These are phyloP conservation scores for Drosophila mulleri DNA, from an alignment of 2,888 invertebrate genomes.

Conservation along the genomic window DNA sequence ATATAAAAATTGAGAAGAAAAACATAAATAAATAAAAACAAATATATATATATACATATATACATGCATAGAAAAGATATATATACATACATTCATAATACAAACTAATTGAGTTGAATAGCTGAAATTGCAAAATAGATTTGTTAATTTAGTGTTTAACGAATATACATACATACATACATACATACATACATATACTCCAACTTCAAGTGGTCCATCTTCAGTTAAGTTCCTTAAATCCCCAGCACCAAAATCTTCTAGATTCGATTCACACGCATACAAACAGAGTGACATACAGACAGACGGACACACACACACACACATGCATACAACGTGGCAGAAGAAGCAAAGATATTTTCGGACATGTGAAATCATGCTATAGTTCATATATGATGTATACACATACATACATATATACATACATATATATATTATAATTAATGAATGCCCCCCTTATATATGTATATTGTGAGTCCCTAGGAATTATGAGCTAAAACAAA, in stretches of 20 bases:
- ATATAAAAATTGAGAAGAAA: slow-evolving; percentile 20
- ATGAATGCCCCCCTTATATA: slow-evolving; percentile 35
- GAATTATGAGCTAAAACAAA: slow-evolving; percentile 39
- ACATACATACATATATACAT: not conserved
- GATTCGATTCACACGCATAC: not conserved
- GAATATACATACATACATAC: slow-evolving; percentile 24
- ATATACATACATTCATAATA: slow-evolving; percentile 43
- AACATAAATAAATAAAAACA: slow-evolving; percentile 19
- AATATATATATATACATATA: slow-evolving; percentile 12
- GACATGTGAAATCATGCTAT: slow-evolving; percentile 27
- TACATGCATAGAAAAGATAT: slow-evolving; percentile 17
- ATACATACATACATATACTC: slow-evolving; percentile 16
- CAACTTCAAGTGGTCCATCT: slow-evolving; percentile 24
- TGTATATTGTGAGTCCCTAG: slow-evolving; percentile 60
- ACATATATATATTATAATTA: slow-evolving; percentile 12
- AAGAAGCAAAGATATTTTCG: no score
- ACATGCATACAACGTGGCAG: not conserved
- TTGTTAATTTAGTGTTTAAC: slow-evolving; percentile 78
- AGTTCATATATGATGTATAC: slow-evolving; percentile 17
- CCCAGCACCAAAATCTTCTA: not conserved
- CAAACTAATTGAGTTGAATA: slow-evolving; percentile 71
- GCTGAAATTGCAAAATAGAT: slow-evolving; percentile 72
- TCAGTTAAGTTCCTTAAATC: slow-evolving; percentile 1
- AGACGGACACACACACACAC: no score
- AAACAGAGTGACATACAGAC: not conserved